Conservation (phyloP, 2,888 invertebrate species). For the Phortica magna region DNA sequence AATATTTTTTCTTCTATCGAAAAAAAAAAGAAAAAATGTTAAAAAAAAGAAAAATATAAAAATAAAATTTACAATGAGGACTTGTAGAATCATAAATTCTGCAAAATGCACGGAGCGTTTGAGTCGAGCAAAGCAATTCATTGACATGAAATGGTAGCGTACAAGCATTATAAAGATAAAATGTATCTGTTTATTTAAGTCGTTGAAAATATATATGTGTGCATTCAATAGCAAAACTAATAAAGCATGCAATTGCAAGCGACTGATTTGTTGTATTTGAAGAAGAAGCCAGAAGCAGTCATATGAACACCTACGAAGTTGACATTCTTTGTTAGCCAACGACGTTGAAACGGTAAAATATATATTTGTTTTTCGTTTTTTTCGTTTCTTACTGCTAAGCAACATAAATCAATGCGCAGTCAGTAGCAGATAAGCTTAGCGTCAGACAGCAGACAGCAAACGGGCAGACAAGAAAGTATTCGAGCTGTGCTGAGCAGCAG, state of each 20-base stretch:
- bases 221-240: conserved; percentile 70
- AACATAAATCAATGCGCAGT: conserved; percentile 73
- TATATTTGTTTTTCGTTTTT: background rate
- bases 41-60: too few species aligned
- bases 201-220: conserved; percentile 48
- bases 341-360: too few species aligned
- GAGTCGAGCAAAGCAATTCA: conserved; percentile 41
- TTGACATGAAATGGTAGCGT: conserved; percentile 15
- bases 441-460: background rate
- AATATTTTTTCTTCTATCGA: conserved; percentile 5
- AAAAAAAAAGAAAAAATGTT: too few species aligned
- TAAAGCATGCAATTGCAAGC: conserved; percentile 61
- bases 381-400: conserved; percentile 45
- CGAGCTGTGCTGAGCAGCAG: background rate
- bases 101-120: background rate
- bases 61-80: background rate
- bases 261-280: conserved; percentile 17
- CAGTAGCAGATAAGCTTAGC: conserved; percentile 4
- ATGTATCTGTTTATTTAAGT: conserved; percentile 25
- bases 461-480: background rate
- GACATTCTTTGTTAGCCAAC: too few species aligned
- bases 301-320: background rate
- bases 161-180: conserved; percentile 48
- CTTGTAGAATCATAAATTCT: background rate
- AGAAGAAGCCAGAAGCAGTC: background rate